Evolutionary conservation across 2,888 invertebrate genomes (phyloP), one percentile per base, ranked within the genome.

Genomic region (Drosophila kuntzei): DNA sequence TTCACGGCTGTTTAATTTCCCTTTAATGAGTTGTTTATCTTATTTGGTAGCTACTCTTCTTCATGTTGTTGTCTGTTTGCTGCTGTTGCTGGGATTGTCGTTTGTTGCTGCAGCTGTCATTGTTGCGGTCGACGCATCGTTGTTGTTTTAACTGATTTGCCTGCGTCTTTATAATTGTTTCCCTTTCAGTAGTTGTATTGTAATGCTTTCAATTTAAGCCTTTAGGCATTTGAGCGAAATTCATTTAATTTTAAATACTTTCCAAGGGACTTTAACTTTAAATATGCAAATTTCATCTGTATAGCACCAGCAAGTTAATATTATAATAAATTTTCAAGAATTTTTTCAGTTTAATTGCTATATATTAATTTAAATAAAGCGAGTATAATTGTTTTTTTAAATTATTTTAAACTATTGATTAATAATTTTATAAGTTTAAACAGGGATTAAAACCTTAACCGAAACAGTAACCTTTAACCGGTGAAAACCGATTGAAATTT

Each of bases 1-100:
- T 72, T 81, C 79, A 81, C 57, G 82, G 62, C 83, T 76, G 65
- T 87, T 83, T 87, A 76, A 89, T 87, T 89, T 89, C 63, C 62
- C 50, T 81, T 83, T 87, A 89, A 89, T 79, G 79, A 83, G 72
- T 67, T 77, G 72, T 77, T 77, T 80, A 65, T 77, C 68, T 76
- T 63, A 46, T 46, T 34, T 61, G 62, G 54, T 53, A 16, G 50
- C 29, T 20, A 29, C 20, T 54, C 47, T 36, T 34, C 16, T 18
- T 27, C 22, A 22, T 60, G 16, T 27, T 46, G 20, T 14, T 43
- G 20, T 9, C n/a, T 29, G 25, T n/a, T 20, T 46, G 49, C 11
- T 55, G 64, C 49, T 54, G 34, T 54, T 72, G 76, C 47, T 57
- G 71, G 4, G 25, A 20, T 46, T 39, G 22, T 39, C 16, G 36